Evolutionary conservation across 1,140 invertebrate genomes (phyloP).

Genomic region (Brachystomella parvula): DNA sequence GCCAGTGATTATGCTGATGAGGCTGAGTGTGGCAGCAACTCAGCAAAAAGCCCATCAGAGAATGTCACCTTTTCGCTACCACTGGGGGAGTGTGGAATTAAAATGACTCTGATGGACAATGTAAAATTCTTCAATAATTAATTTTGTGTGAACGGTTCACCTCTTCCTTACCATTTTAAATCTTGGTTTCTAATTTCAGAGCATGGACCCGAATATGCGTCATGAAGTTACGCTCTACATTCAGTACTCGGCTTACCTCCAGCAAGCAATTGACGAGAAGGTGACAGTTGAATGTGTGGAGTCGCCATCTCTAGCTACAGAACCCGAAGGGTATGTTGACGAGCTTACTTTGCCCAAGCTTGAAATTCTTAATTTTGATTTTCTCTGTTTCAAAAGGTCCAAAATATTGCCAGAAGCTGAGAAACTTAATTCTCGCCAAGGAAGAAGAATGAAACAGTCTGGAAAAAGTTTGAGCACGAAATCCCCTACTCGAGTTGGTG

Average conservation of each 20-base stretch:
- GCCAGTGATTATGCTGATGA: conserved; percentile 31
- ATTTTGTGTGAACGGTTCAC: not conserved
- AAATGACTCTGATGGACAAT: conserved; percentile 31
- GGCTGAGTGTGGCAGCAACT: conserved; percentile 27
- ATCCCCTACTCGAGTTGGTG: conserved; percentile 29
- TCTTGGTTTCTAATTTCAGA: conserved; percentile 18
- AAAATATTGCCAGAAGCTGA: not conserved
- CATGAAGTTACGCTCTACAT: conserved; percentile 35
- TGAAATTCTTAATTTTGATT: not conserved
- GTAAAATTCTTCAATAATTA: conserved; percentile 23
- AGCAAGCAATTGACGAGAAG: conserved; percentile 36
- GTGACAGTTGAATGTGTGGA: conserved; percentile 32
- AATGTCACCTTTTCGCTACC: conserved; percentile 33
- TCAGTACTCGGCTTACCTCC: conserved; percentile 38
- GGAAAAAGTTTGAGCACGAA: conserved; percentile 19
- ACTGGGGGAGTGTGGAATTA: conserved; percentile 32
- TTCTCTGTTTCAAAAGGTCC: not conserved
- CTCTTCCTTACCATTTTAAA: not conserved
- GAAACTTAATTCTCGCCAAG: conserved; percentile 20
- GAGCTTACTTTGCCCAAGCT: not conserved
- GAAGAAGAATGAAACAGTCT: conserved; percentile 23
- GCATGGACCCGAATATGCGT: conserved; percentile 25
- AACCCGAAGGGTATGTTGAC: not conserved
- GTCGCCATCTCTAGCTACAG: conserved; percentile 6
- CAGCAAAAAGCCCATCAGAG: conserved; percentile 11